Base-by-base conservation (phyloP, 2,888 invertebrate genomes). In the Esperia sulphurella region DNA sequence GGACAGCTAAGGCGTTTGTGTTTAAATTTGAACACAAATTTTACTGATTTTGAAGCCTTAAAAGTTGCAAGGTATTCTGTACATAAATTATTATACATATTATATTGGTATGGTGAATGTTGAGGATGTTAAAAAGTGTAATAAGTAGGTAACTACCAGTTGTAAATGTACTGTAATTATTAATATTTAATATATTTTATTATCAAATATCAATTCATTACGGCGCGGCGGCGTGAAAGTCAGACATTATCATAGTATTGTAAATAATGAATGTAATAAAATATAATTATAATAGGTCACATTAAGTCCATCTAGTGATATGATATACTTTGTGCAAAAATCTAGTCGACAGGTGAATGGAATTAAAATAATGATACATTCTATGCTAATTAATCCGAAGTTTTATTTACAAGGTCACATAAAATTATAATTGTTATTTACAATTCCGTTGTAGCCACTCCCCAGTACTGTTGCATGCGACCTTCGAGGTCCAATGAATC, bases 391-490 rank as follows among this genome's bases (percentile, higher is more conserved):
- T 70, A 68, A 59, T 60, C 60, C 59, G 71, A 74, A 72, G 77
- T 87, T 85, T 88, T 84, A 87, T 87, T 88, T 83, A 85, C 83
- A 83, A 65, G 54, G 61, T 59, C 33, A 57, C 45, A 50, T 45
- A 55, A 55, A 62, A 56, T 45, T 49, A 45, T 50, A 44, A 50
- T 28, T 46, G 43, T 14, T 59, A 58, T 67, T 91, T 90, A 96
- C 58, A 96, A 80, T 78, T 96, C 96, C 0, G 96, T 96, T 1
- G 96, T 96, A 10, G 96, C 95, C 41, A 96, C 95, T 45, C 96
- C 96, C 96, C 96, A 96, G 80, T 96, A 96, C 65, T 96, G 96
- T 62, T 96, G 95, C 95, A 96, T 96, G 47, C 96, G 91, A 46
- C 92, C 93, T 68, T 96, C 96, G 54, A 95, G 92, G 68, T 96